Evolutionary conservation across 2,113 vertebrate species (phyloP), one percentile per base, ranked within the genome.

Genomic region (Rhadina sibilatrix): DNA sequence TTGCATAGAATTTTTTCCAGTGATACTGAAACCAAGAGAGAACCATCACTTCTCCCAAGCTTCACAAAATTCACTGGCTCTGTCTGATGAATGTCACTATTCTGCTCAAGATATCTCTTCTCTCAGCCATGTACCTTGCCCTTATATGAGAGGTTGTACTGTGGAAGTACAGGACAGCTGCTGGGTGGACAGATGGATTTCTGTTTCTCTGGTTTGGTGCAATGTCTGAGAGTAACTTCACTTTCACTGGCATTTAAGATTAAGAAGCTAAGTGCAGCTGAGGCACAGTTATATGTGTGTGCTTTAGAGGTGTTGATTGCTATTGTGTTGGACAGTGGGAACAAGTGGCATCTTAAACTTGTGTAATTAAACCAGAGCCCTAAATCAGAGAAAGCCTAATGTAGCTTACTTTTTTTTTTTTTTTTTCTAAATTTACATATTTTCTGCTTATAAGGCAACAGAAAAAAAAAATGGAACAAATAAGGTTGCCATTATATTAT

Each of bases 111-210:
- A 7, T 35, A 13, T 44, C 65, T n/a, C 7, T 37, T 61, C n/a
- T 75, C 42, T 57, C 10, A 15, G 33, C 15, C 5, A 11, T 4
- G 31, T 38, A 9, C 22, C 24, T 66, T 53, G n/a, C 18, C 23
- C 37, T 75, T 37, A 15, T 23, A 30, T 28, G 15, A 66, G 52
- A 79, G 14, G 20, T 14, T 0, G 0, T 15, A 33, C 9, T 79
- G n/a, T 46, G 12, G 22, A 28, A 15, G 38, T 12, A 30, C 1
- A 6, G 65, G 17, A 31, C 56, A 88, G 31, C 21, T 92, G 27
- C 65, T 78, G 60, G 10, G 31, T 74, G n/a, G 31, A 33, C 11
- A 44, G 12, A 9, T 5, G 16, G 23, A 31, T 25, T 44, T 77
- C 46, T 77, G 8, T 42, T 66, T 22, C 13, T 50, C 25, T 15